phyloP scores from a whole-genome alignment of 1,140 invertebrate species.

The Drosophila fuyamai region DNA sequence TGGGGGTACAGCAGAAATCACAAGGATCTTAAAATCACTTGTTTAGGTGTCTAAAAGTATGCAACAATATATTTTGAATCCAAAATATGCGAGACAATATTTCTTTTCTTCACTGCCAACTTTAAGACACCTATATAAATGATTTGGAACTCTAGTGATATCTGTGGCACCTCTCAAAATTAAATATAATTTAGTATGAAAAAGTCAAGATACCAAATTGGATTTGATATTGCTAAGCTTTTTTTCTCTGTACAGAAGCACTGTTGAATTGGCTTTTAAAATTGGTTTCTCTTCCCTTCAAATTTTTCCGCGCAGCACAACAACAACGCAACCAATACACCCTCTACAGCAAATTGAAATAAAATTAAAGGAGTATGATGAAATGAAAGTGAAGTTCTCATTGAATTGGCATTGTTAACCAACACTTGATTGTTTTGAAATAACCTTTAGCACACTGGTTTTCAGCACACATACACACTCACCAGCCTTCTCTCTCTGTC shows the following conservation, averaged over 20 bases:
- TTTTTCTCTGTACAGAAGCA: conserved; percentile 7
- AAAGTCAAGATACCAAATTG: background rate
- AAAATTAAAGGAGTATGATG: conserved; percentile 23
- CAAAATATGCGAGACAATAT: no score
- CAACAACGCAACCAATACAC: conserved; percentile 30
- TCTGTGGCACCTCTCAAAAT: background rate
- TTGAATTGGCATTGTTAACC: conserved; percentile 44
- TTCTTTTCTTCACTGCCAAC: background rate
- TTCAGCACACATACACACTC: conserved; percentile 36
- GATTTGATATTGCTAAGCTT: background rate
- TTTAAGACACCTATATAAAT: background rate
- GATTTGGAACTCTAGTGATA: background rate
- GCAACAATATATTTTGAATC: background rate
- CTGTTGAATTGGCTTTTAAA: conserved; percentile 38
- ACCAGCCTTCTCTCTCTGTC: conserved; percentile 11
- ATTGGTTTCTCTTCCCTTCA: conserved; percentile 37
- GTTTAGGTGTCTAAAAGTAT: background rate
- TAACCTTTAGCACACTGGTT: conserved; percentile 54
- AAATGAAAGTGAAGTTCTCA: conserved; percentile 46
- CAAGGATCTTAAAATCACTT: background rate
- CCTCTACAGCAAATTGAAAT: conserved; percentile 17
- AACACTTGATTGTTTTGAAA: conserved; percentile 55
- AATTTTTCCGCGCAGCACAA: conserved; percentile 51
- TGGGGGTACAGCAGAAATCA: background rate
- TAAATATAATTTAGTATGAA: background rate